These are phyloP conservation scores for Hirtodrosophila alboralis DNA, from an alignment of 2,888 invertebrate genomes.

Conservation along the genomic window DNA sequence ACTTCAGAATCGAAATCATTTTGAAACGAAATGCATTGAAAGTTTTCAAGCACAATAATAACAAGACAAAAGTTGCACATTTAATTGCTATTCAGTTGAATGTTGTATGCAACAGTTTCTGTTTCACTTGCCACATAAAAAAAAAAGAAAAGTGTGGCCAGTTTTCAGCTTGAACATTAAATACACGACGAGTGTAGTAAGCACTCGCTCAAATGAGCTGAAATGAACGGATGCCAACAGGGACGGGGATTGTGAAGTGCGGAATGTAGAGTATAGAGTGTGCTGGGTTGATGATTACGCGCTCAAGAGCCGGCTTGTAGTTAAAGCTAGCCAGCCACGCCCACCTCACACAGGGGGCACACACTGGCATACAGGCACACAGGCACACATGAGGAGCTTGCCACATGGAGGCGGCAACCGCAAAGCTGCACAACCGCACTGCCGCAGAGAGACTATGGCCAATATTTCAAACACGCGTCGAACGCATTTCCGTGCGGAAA, in stretches of 20 bases:
- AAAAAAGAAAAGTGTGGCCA: constrained; percentile 19
- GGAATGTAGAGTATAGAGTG: neutral
- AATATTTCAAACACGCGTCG: constrained; percentile 80
- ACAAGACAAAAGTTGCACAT: constrained; percentile 26
- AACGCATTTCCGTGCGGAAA: constrained; percentile 79
- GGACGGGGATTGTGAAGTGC: neutral
- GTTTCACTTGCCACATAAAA: constrained; percentile 8
- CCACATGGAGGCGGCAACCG: constrained; percentile 43
- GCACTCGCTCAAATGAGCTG: constrained; percentile 64
- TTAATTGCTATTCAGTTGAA: constrained; percentile 47
- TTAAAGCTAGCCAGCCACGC: constrained; percentile 22
- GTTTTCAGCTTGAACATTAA: constrained; percentile 36
- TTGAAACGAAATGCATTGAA: constrained; percentile 38
- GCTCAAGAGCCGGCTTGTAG: constrained; percentile 34
- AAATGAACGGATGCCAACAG: constrained; percentile 36
- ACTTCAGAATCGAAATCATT: constrained; percentile 35
- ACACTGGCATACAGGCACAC: constrained; percentile 4
- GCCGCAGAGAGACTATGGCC: constrained; percentile 60
- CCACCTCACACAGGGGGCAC: constrained; percentile 6
- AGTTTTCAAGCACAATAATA: constrained; percentile 33
- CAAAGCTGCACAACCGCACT: constrained; percentile 36
- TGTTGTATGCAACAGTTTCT: constrained; percentile 42
- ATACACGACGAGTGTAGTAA: constrained; percentile 33
- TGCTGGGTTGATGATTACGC: constrained; percentile 35
- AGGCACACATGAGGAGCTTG: neutral